Percentiles rank a stretch among this genome's conserved stretches.
Evolutionary conservation across 2,888 invertebrate genomes (phyloP).

Genomic region (Harpagoxenus sublaevis): DNA sequence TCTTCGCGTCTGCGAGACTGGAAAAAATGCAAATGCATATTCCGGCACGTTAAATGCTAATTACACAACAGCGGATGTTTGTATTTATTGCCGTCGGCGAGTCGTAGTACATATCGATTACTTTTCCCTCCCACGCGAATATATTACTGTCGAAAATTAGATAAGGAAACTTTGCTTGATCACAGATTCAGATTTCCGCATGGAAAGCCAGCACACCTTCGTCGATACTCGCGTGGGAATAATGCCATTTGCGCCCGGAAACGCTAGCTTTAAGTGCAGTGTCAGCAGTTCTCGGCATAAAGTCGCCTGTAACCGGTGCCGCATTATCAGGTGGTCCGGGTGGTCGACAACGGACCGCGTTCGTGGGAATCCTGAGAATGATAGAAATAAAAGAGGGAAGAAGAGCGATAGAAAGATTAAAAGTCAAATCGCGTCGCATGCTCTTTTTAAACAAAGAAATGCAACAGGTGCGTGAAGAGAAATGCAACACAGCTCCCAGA

Average conservation of each 20-base stretch:
- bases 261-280: constrained; percentile 6
- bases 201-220: not conserved
- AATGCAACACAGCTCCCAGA: not conserved
- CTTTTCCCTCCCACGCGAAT: constrained; percentile 1
- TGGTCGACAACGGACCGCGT: not conserved
- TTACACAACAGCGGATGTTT: not conserved
- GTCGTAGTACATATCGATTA: not conserved
- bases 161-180: constrained; percentile 2
- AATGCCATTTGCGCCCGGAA: constrained; percentile 14
- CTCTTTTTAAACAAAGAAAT: not conserved
- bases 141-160: constrained; percentile 34
- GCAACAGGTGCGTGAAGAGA: not conserved
- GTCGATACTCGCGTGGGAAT: constrained; percentile 29
- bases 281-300: constrained; percentile 3
- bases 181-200: not conserved
- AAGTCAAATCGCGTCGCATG: not conserved
- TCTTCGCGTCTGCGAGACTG: not conserved
- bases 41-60: not conserved
- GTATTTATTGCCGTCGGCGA: not conserved
- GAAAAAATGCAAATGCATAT: not conserved
- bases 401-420: not conserved
- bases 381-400: not conserved
- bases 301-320: not conserved
- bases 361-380: not conserved
- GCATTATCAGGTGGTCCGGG: not conserved